Percentiles rank a stretch among this genome's conserved stretches.
These are phyloP conservation scores for Lepidocyrtoides sp. DNA, from an alignment of 2,888 invertebrate species.

Conservation along the genomic window DNA sequence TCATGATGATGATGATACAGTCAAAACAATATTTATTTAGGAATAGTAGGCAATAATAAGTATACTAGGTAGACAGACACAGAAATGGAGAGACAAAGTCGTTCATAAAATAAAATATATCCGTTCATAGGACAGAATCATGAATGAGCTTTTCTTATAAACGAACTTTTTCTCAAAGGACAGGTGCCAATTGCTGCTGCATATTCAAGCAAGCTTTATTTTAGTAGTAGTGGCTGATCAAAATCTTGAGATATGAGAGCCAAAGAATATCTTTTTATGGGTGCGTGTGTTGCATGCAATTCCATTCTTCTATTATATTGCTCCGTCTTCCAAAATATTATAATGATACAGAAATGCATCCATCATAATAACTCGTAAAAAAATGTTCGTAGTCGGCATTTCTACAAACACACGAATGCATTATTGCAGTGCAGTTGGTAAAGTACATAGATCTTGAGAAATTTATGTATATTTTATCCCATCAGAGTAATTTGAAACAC, in stretches of 20 bases:
- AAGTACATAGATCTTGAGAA: constrained; percentile 21
- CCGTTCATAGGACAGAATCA: constrained; percentile 38
- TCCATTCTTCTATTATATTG: not conserved
- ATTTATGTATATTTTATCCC: constrained; percentile 53
- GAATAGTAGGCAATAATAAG: not conserved
- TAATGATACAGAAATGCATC: constrained; percentile 26
- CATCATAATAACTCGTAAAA: not conserved
- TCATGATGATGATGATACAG: not conserved
- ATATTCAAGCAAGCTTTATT: constrained; percentile 18
- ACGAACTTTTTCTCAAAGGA: constrained; percentile 16
- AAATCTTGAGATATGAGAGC: not conserved
- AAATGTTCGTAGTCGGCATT: constrained; percentile 19
- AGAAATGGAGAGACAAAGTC: constrained; percentile 17
- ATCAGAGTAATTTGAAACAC: constrained; percentile 69
- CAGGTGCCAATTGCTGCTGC: constrained; percentile 73
- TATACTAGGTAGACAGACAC: not conserved
- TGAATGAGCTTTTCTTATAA: constrained; percentile 34
- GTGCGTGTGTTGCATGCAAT: constrained; percentile 9
- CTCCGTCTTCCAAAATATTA: not conserved
- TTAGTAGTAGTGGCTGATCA: not conserved
- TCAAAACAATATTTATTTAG: constrained; percentile 62
- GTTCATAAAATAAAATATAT: constrained; percentile 57
- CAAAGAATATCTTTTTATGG: not conserved
- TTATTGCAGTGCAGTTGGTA: not conserved
- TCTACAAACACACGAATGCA: not conserved